Conservation (phyloP, 2,888 invertebrate species). For the Rhopalosiphum nymphaeae region DNA sequence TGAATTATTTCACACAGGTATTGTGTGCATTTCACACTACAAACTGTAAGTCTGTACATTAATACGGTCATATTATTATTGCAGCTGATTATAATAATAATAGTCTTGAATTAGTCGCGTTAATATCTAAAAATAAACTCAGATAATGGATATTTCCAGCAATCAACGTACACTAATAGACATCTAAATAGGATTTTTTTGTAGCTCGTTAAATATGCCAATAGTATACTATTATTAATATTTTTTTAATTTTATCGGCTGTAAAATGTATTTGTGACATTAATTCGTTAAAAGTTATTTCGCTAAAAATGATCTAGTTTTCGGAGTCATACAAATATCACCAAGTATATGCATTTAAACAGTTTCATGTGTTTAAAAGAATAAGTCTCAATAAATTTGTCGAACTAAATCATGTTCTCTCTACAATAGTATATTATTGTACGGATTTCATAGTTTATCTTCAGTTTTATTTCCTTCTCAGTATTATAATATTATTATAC, state of each 20-base stretch:
- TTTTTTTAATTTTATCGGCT: not conserved
- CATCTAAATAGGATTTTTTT: not conserved
- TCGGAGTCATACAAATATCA: not conserved
- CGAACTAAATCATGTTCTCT: not conserved
- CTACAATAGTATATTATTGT: not conserved
- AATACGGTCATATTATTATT: not conserved
- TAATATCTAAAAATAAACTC: slow-evolving; percentile 9
- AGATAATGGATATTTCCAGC: slow-evolving; percentile 14
- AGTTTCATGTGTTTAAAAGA: not conserved
- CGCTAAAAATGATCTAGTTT: not conserved
- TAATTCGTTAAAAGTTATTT: not conserved
- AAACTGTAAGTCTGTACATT: not conserved
- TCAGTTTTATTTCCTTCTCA: not conserved
- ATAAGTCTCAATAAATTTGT: not conserved
- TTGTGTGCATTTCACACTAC: not conserved
- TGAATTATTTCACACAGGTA: not conserved
- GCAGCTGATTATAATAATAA: not conserved
- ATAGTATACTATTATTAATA: not conserved
- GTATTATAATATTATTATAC: not conserved
- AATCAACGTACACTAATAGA: not conserved
- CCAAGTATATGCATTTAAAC: not conserved
- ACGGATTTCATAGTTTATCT: not conserved
- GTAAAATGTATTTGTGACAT: not conserved
- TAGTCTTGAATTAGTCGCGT: not conserved
- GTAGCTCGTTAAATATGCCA: not conserved